A percentile compares a stretch with the other conserved stretches of the same genome.
These are phyloP conservation scores for Notamacropus eugenii DNA, from an alignment of 2,797 vertebrate genomes.

Conservation along the genomic window DNA sequence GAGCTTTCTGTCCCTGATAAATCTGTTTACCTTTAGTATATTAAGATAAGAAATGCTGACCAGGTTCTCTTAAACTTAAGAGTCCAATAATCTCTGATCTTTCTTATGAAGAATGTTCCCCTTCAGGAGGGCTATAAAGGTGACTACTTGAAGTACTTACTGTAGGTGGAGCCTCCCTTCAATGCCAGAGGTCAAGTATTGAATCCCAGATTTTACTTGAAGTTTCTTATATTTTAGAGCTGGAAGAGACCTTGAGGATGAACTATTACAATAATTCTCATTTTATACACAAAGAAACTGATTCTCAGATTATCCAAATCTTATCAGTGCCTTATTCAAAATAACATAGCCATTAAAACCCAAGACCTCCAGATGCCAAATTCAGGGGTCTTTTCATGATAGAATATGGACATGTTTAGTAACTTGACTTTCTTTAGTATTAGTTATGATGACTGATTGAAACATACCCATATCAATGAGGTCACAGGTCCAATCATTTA, in stretches of 20 bases:
- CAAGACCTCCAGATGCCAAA: not conserved
- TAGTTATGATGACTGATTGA: not conserved
- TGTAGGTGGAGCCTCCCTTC: not conserved
- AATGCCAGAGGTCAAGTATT: not conserved
- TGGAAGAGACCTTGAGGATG: not conserved
- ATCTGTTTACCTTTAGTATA: not conserved
- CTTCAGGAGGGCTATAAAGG: not conserved
- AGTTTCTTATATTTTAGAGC: not conserved
- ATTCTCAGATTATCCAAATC: not conserved
- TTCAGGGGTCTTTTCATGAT: not conserved
- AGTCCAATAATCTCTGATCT: slow-evolving; percentile 30
- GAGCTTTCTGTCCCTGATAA: not conserved
- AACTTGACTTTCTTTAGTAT: not conserved
- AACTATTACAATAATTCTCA: not conserved
- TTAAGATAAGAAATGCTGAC: slow-evolving; percentile 59
- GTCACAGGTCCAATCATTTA: not conserved
- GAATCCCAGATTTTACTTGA: not conserved
- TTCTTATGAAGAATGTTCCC: not conserved
- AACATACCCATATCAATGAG: not conserved
- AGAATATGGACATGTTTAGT: not conserved
- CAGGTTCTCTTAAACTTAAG: not conserved
- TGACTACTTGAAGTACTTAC: not conserved
- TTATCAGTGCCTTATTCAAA: not conserved
- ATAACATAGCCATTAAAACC: not conserved
- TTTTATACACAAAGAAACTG: not conserved